Evolutionary conservation across 2,888 invertebrate species (phyloP).

Genomic region (Hermaeophaga mercurialis): DNA sequence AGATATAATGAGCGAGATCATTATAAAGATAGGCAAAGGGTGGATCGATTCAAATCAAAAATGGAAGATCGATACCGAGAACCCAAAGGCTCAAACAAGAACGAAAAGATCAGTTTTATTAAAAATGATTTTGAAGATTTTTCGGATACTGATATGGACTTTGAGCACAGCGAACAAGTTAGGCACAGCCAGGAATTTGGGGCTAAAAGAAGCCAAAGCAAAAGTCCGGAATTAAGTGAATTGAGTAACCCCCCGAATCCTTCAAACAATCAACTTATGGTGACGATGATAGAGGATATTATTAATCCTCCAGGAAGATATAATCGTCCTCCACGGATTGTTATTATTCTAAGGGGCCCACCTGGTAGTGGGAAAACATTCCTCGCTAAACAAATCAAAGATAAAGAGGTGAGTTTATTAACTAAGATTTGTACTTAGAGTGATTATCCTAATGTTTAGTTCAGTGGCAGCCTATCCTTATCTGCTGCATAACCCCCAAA

Average conservation of each 20-base stretch:
- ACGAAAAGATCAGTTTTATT: background rate
- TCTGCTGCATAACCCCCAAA: too few species aligned
- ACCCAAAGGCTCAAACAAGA: background rate
- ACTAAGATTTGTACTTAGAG: too few species aligned
- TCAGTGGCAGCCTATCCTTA: too few species aligned
- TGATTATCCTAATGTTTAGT: too few species aligned
- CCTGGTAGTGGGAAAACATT: slow-evolving; percentile 96
- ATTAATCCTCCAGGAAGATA: slow-evolving; percentile 79
- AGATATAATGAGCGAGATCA: slow-evolving; percentile 8
- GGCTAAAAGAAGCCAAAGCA: slow-evolving; percentile 22
- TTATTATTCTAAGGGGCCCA: slow-evolving; percentile 87
- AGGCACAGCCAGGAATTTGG: slow-evolving; percentile 23
- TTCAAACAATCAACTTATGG: slow-evolving; percentile 21
- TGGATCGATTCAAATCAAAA: background rate
- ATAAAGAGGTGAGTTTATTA: slow-evolving; percentile 65
- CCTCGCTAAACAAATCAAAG: slow-evolving; percentile 85
- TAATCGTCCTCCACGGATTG: slow-evolving; percentile 79
- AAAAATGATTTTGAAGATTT: slow-evolving; percentile 41
- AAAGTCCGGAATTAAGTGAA: slow-evolving; percentile 32
- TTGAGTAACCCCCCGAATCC: slow-evolving; percentile 38
- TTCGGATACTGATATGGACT: slow-evolving; percentile 42
- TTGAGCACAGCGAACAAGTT: slow-evolving; percentile 31
- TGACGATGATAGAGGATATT: slow-evolving; percentile 75
- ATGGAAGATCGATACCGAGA: background rate
- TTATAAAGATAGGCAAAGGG: slow-evolving; percentile 1